Evolutionary conservation across 2,797 vertebrate genomes (phyloP).

Genomic region (Harpagifer antarcticus): DNA sequence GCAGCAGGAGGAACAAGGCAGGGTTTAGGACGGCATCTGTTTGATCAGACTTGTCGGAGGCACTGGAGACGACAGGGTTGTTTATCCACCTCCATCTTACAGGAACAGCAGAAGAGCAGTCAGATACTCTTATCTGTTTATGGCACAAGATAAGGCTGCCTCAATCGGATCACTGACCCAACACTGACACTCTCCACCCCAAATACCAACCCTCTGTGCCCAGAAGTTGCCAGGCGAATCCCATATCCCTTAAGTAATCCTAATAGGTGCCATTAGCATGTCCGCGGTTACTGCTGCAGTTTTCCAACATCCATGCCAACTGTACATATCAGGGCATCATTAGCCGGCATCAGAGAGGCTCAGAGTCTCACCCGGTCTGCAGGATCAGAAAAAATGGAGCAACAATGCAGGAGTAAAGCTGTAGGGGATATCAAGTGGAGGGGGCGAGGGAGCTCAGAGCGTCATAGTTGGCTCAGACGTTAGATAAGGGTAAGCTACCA

Average conservation of each 20-base stretch:
- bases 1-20: slow-evolving; percentile 50
- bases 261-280: slow-evolving; percentile 89
- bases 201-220: slow-evolving; percentile 77
- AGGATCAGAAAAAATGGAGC: slow-evolving; percentile 71
- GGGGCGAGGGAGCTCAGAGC: slow-evolving; percentile 68
- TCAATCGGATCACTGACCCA: slow-evolving; percentile 87
- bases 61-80: slow-evolving; percentile 74
- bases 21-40: slow-evolving; percentile 59
- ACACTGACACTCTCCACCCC: slow-evolving; percentile 78
- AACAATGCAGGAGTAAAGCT: slow-evolving; percentile 72
- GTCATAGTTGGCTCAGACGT: slow-evolving; percentile 71
- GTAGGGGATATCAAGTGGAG: slow-evolving; percentile 65
- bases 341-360: slow-evolving; percentile 62
- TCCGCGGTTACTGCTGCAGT: slow-evolving; percentile 82
- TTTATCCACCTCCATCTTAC: slow-evolving; percentile 83
- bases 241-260: slow-evolving; percentile 89
- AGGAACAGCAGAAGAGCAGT: slow-evolving; percentile 77
- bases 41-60: slow-evolving; percentile 64
- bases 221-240: slow-evolving; percentile 89
- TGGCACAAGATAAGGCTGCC: slow-evolving; percentile 87
- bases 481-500: slow-evolving; percentile 75
- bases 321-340: slow-evolving; percentile 72
- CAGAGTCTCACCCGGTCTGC: slow-evolving; percentile 61
- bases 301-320: slow-evolving; percentile 77
- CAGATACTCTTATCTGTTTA: slow-evolving; percentile 88